A percentile compares a stretch with the other conserved stretches of the same genome.
Conservation (phyloP, 2,113 vertebrate species). For the Onychorhynchus coronatus region DNA sequence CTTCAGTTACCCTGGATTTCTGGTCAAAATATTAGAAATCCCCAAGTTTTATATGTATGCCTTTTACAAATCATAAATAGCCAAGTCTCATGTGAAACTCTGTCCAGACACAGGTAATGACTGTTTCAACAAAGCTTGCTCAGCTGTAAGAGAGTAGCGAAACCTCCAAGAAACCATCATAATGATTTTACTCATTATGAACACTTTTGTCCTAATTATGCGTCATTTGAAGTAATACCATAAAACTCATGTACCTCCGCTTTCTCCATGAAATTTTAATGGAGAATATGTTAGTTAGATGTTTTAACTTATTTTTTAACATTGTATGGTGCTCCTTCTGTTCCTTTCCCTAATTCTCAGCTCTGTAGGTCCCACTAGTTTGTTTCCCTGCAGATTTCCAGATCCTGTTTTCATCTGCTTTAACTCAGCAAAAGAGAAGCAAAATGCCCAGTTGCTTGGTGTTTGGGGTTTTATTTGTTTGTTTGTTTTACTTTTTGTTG, state of each 20-base stretch:
- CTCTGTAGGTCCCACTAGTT: background rate
- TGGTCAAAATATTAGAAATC: background rate
- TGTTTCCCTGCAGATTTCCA: background rate
- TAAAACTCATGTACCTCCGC: background rate
- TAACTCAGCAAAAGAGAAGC: background rate
- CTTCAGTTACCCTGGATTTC: background rate
- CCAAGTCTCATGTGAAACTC: background rate
- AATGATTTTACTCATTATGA: background rate
- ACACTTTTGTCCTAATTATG: background rate
- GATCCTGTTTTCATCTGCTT: background rate
- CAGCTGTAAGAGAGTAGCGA: background rate
- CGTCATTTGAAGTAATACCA: background rate
- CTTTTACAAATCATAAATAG: background rate
- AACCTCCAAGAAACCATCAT: background rate
- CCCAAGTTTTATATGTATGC: background rate
- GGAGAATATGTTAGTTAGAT: background rate
- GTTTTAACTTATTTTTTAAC: background rate
- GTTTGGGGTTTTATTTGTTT: background rate
- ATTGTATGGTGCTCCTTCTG: background rate
- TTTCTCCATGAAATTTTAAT: background rate
- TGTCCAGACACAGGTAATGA: background rate
- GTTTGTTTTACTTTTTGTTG: background rate
- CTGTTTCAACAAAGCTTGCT: background rate
- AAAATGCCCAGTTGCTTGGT: background rate
- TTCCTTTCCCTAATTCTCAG: background rate